A percentile compares a stretch with the other conserved stretches of the same genome.
These are phyloP conservation scores for Cylas formicarius DNA, from an alignment of 1,140 invertebrate genomes.

Conservation along the genomic window DNA sequence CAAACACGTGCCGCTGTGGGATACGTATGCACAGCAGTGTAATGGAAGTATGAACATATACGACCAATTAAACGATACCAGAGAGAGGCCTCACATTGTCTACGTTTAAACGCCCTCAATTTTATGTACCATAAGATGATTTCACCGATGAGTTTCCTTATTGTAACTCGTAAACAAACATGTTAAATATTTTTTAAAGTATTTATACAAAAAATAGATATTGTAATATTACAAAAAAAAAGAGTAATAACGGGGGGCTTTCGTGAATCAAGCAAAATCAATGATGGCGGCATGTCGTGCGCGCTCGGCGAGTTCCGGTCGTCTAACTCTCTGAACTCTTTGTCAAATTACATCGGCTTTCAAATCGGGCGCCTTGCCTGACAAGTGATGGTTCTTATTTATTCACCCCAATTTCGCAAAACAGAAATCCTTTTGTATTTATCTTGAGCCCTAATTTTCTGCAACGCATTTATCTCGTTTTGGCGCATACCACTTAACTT, in stretches of 20 bases:
- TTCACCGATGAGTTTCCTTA: too few relatives aligned
- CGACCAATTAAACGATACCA: constrained; percentile 51
- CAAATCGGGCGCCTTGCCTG: too few relatives aligned
- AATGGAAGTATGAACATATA: constrained; percentile 50
- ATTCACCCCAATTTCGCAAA: neutral
- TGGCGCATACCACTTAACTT: constrained; percentile 3
- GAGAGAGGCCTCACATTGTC: constrained; percentile 56
- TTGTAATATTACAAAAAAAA: too few relatives aligned
- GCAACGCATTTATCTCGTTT: constrained; percentile 5
- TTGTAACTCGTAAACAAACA: too few relatives aligned
- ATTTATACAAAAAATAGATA: too few relatives aligned
- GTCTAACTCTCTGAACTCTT: too few relatives aligned
- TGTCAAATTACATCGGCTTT: too few relatives aligned
- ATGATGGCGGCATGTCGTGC: too few relatives aligned
- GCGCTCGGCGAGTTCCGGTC: too few relatives aligned
- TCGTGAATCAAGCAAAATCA: too few relatives aligned
- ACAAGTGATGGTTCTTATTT: neutral
- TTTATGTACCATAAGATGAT: neutral
- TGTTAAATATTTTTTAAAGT: too few relatives aligned
- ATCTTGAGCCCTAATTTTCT: constrained; percentile 6
- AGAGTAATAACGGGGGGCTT: too few relatives aligned
- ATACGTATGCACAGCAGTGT: constrained; percentile 47
- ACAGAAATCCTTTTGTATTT: constrained; percentile 5
- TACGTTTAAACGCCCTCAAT: constrained; percentile 45
- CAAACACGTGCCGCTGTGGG: constrained; percentile 52